These are phyloP conservation scores for Otolemur garnettii DNA, from an alignment of 2,113 vertebrate genomes.

Conservation along the genomic window DNA sequence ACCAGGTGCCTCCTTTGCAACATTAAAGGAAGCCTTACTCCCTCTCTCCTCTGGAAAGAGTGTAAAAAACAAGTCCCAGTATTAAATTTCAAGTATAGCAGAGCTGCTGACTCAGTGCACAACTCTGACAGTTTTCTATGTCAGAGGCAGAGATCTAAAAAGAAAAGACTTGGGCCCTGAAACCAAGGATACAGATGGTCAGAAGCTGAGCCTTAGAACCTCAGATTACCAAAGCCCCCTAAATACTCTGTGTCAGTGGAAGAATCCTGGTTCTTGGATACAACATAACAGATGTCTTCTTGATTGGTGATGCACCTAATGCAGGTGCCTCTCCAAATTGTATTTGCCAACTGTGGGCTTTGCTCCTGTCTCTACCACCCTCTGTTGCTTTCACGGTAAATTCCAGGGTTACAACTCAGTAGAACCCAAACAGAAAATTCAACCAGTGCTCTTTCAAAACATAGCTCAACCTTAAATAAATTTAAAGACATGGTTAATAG, in stretches of 20 bases:
- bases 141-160: neutral
- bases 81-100: conserved; percentile 15
- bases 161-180: neutral
- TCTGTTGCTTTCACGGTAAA: neutral
- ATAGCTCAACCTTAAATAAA: neutral
- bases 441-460: neutral
- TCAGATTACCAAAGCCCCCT: neutral
- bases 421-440: neutral
- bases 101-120: neutral
- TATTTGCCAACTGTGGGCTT: neutral
- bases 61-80: neutral
- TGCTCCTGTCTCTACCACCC: neutral
- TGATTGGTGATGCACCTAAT: neutral
- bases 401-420: neutral
- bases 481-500: neutral
- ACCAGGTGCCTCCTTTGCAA: neutral
- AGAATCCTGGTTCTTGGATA: neutral
- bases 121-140: neutral
- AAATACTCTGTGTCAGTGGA: neutral
- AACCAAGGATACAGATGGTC: neutral
- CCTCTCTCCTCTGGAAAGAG: neutral
- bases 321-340: neutral
- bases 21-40: neutral
- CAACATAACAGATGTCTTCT: neutral
- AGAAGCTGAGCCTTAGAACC: neutral